Evolutionary conservation across 2,797 vertebrate genomes (phyloP), one percentile per base, ranked within the genome.

Genomic region (Rhyacichthys aspro): DNA sequence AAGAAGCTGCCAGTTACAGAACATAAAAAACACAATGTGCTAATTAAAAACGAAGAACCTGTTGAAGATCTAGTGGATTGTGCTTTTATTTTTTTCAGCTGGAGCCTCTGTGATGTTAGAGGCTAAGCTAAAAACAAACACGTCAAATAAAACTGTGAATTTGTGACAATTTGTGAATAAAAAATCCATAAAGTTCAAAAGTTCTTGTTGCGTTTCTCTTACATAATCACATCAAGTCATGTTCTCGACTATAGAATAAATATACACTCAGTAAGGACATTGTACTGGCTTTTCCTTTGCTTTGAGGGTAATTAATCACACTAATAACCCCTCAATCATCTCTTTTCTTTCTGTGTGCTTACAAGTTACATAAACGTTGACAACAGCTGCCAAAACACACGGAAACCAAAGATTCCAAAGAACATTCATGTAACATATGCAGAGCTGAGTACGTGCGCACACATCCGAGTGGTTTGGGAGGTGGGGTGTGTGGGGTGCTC

Each of bases 91-190:
- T 62, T 47, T 54, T 57, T 69, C 38, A 57, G 32, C 67, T 63
- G 28, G 54, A 55, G 19, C 54, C 54, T 69, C 49, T 61, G 19
- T 50, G 59, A 41, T 62, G 50, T 63, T 56, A 62, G 75, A 73
- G 43, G 44, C 72, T 54, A 54, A 50, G 49, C 53, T 68, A 33
- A 78, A 38, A 53, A 59, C 55, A 23, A 14, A 18, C 44, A 57
- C 28, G n/a, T n/a, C n/a, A n/a, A 34, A 17, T 12, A 23, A 54
- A 11, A 45, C 16, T 55, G 37, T 34, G 45, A 63, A 46, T 56
- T 64, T 77, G 37, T 72, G 66, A 64, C 55, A 72, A 84, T 77
- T 53, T 81, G 72, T 84, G 78, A 90, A 90, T 89, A 89, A 89
- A 88, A 72, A 76, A 12, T 43, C 74, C 16, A 47, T 12, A 32